These are phyloP conservation scores for Dryobotodes eremita DNA, from an alignment of 2,888 invertebrate species.

Conservation along the genomic window DNA sequence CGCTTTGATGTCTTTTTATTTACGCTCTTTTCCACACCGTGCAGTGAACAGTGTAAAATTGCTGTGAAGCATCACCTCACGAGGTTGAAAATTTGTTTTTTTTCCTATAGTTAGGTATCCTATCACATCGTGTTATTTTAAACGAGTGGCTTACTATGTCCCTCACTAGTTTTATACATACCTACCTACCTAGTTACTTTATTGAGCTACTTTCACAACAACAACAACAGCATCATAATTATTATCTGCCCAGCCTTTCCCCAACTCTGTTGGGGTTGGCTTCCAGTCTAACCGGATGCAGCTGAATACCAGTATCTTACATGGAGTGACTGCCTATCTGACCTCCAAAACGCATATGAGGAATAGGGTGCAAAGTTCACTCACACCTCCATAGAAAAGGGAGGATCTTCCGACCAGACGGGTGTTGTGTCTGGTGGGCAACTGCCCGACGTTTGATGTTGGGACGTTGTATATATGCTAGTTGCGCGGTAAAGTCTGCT, in stretches of 20 bases:
- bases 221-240: not conserved
- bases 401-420: too few species aligned
- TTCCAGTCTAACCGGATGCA: not conserved
- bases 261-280: not conserved
- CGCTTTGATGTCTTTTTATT: not conserved
- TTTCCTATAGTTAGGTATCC: too few species aligned
- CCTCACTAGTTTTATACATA: too few species aligned
- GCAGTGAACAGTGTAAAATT: not conserved
- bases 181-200: too few species aligned
- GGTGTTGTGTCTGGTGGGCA: not conserved
- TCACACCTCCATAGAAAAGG: too few species aligned
- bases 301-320: not conserved
- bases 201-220: not conserved
- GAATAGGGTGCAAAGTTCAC: too few species aligned
- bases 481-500: too few species aligned
- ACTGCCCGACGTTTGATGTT: too few species aligned
- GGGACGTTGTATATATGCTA: too few species aligned
- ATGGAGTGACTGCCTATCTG: not conserved
- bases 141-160: not conserved
- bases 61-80: not conserved
- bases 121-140: not conserved
- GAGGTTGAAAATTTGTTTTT: too few species aligned
- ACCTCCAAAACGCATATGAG: not conserved
- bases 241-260: not conserved
- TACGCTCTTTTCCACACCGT: not conserved